Evolutionary conservation across 1,140 invertebrate species (phyloP), one percentile per base, ranked within the genome.

Genomic region (Caenorhabditis tropicalis): DNA sequence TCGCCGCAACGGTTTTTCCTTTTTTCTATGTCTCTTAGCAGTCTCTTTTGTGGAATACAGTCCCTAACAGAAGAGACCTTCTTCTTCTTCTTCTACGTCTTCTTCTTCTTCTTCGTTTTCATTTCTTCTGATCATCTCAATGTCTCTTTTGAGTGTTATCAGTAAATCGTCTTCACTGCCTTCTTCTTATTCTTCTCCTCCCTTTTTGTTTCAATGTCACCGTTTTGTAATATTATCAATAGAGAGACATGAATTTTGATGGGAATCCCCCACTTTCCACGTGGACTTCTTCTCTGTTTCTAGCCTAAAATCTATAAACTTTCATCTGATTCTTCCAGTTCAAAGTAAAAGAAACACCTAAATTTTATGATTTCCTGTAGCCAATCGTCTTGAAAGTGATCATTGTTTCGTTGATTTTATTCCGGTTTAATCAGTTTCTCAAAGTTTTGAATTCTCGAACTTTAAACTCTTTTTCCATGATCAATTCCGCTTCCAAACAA

Each of bases 101-200:
- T 39, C 16, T 70, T 70, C 31, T 6, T 60, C 43, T 46, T 46
- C 43, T 12, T 16, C 43, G 10, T 29, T 15, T 19, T 74, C 36
- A 43, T 12, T 43, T 5, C 5, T 43, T 12, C 5, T 43, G 5
- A 43, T 43, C 39, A 43, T 43, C 39, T 74, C 65, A 74, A 15
- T 74, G 65, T 74, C 65, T 74, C 31, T 33, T 74, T 43, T 43
- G 10, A 29, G 15, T 74, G 65, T 74, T 74, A 74, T 74, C 65
- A 74, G 65, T 74, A 27, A 74, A 74, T 74, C 58, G 58, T 19
- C 31, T 53, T 24, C 9, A 19, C 24, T 36, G n/a, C 43, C 33
- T 74, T 74, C 65, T 74, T 43, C 36, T 74, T 31, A 33, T 21
- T 43, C 65, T 43, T 24, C 36, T 43, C n/a, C 65, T 46, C 24